Conservation (phyloP, 2,888 invertebrate species). For the Antheraea assamensis region DNA sequence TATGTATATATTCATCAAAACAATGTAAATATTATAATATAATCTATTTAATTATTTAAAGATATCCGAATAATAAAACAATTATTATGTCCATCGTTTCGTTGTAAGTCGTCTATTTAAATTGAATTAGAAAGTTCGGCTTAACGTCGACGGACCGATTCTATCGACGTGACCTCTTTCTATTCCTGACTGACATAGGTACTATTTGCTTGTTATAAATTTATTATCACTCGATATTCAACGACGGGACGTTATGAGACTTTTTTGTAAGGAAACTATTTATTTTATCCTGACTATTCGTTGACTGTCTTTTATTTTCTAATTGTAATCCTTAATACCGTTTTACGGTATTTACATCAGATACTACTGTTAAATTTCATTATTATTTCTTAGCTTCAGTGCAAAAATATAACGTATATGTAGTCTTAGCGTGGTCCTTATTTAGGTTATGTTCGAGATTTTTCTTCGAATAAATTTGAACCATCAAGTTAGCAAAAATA, state of each 20-base stretch:
- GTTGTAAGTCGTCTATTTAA: not conserved
- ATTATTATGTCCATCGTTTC: not conserved
- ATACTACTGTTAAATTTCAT: too few species aligned
- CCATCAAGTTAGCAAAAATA: too few species aligned
- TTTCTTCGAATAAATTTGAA: too few species aligned
- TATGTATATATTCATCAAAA: not conserved
- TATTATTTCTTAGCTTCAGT: too few species aligned
- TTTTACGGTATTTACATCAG: too few species aligned
- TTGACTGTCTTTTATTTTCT: too few species aligned
- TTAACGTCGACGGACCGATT: not conserved
- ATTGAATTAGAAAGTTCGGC: slow-evolving; percentile 2
- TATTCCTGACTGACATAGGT: not conserved
- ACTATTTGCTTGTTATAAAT: not conserved
- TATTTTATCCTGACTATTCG: too few species aligned
- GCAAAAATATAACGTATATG: too few species aligned
- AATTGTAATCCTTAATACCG: too few species aligned
- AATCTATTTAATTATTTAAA: not conserved
- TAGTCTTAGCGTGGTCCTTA: too few species aligned
- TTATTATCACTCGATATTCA: not conserved
- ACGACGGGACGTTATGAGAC: not conserved
- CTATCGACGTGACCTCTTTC: slow-evolving; percentile 8
- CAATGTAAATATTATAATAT: not conserved
- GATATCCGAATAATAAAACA: not conserved
- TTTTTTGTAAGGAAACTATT: not conserved
- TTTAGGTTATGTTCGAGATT: too few species aligned